These are phyloP conservation scores for Stenoptilia bipunctidactyla DNA, from an alignment of 2,888 invertebrate genomes.

Conservation along the genomic window DNA sequence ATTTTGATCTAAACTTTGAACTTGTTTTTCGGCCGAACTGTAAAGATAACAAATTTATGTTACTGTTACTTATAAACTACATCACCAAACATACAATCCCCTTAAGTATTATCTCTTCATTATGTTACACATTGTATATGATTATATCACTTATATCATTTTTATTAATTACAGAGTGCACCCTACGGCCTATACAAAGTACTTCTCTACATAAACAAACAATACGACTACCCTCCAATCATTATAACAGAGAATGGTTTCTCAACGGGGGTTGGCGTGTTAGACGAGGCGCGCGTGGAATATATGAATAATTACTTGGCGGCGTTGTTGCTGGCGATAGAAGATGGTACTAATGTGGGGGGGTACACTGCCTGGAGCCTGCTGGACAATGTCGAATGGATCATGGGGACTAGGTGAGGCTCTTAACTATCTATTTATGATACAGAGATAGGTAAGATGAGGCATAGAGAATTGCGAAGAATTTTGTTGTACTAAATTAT, in stretches of 20 bases:
- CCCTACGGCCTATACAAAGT: conserved; percentile 50
- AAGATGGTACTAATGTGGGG: conserved; percentile 53
- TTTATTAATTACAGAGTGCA: conserved; percentile 40
- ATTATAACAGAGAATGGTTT: conserved; percentile 74
- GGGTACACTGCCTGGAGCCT: conserved; percentile 76
- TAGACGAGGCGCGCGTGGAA: conserved; percentile 49
- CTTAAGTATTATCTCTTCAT: too few relatives aligned
- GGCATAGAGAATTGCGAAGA: too few relatives aligned
- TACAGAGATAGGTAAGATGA: too few relatives aligned
- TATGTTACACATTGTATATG: too few relatives aligned
- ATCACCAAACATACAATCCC: too few relatives aligned
- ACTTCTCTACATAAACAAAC: conserved; percentile 34
- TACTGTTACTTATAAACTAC: too few relatives aligned
- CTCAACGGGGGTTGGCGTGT: conserved; percentile 46
- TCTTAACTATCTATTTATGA: too few relatives aligned
- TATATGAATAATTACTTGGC: conserved; percentile 48
- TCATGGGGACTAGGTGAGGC: conserved; percentile 63
- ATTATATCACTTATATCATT: too few relatives aligned
- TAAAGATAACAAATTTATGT: too few relatives aligned
- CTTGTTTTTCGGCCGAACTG: too few relatives aligned
- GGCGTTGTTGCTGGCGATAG: conserved; percentile 55
- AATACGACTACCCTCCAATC: conserved; percentile 36
- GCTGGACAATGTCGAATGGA: conserved; percentile 79
- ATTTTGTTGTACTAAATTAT: too few relatives aligned
- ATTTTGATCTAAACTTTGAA: too few relatives aligned